phyloP scores from a whole-genome alignment of 2,888 invertebrate genomes.

The Epiblema foenella region DNA sequence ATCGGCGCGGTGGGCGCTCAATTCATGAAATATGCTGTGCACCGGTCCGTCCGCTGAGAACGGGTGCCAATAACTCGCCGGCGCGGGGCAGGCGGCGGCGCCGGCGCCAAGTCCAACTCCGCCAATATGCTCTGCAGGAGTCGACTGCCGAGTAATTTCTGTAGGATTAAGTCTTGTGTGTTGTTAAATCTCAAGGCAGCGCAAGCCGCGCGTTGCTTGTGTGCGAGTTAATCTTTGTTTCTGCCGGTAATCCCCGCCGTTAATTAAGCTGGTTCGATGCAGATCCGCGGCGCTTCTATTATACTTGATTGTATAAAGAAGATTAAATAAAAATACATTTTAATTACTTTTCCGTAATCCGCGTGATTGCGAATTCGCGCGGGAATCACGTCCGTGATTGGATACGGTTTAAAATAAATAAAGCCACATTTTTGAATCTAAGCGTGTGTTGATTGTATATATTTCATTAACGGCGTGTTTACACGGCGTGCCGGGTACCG shows the following conservation, averaged over 20 bases:
- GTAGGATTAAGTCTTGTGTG: not conserved
- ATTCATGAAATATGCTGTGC: slow-evolving; percentile 19
- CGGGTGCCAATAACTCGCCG: slow-evolving; percentile 1
- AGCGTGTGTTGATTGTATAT: slow-evolving; percentile 27
- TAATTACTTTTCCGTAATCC: slow-evolving; percentile 10
- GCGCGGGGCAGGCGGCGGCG: not conserved
- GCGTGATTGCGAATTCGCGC: not conserved
- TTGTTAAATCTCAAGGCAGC: not conserved
- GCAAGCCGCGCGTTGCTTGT: not conserved
- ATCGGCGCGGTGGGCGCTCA: slow-evolving; percentile 18
- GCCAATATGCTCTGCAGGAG: not conserved
- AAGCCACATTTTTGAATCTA: slow-evolving; percentile 24
- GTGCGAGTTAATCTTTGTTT: not conserved
- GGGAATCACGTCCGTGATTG: slow-evolving; percentile 20
- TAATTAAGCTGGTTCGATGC: not conserved
- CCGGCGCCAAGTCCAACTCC: not conserved
- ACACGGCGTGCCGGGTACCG: slow-evolving; percentile 23
- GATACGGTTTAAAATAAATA: slow-evolving; percentile 18
- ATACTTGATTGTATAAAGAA: not conserved
- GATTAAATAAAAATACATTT: slow-evolving; percentile 19
- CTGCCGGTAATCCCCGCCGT: not conserved
- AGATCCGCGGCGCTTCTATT: not conserved
- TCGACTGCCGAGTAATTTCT: not conserved
- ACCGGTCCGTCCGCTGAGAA: not conserved
- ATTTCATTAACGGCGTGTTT: slow-evolving; percentile 28